Base-by-base conservation (phyloP, 2,888 invertebrate species). In the Zhuqinia jingwanae region DNA sequence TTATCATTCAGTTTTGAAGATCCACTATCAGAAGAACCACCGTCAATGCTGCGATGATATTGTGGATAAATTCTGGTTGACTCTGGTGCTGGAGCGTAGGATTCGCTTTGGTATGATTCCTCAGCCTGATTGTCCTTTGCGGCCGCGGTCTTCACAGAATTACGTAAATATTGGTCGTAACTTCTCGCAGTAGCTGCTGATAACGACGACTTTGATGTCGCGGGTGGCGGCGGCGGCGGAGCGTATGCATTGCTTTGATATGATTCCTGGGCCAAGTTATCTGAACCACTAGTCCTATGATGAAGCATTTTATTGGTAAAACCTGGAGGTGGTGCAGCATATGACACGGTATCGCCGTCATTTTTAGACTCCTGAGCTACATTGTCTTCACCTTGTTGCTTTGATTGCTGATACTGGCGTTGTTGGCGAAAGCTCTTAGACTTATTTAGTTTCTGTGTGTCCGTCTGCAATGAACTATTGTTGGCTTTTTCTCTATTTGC, bases 211-310 rank as follows among this genome's bases (percentile, higher is more conserved):
- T 10, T 30, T 15, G 60, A 27, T 3, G 2, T 15, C 3, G 2
- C 1, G 8, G 30, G n/a, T 17, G 6, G 65, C 36, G 10, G 36
- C 8, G 68, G 68, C 0, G 68, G 36, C 10, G 47, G 45, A 2
- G 22, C 73, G 27, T 73, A 73, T 25, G 73, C 50, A 1, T 3
- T 27, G 25, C 27, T 50, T 36, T 73, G 73, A 11, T 73, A 73
- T 25, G 50, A 50, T 27, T 73, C 73, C 17, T 73, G 73, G 1
- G 70, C 70, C 22, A 45, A 20, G 42, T 11, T 70, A 45, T 70
- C 70, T 30, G 6, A n/a, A n/a, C 15, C 36, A 13, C 30, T 5
- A 60, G 22, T 58, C 10, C 58, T 3, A n/a, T 50, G 50, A 50
- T 50, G 5, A 50, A 50, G 50, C 8, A 13, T 8, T 17, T 53